These are phyloP conservation scores for Onychorhynchus coronatus DNA, from an alignment of 2,113 vertebrate species.

Conservation along the genomic window DNA sequence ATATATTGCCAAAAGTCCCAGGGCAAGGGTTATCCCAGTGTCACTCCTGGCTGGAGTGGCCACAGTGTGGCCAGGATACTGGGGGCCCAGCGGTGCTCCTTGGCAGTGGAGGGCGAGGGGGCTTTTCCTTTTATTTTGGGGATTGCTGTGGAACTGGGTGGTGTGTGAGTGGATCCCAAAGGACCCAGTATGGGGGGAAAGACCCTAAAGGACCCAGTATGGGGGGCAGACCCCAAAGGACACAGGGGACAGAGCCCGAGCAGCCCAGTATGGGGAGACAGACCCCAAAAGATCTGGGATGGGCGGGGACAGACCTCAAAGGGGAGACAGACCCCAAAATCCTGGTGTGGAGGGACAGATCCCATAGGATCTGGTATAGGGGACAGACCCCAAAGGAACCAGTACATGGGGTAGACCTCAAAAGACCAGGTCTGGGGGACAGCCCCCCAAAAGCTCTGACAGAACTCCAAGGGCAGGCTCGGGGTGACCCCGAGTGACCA, in stretches of 20 bases:
- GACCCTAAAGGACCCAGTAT: not conserved
- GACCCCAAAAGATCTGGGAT: not conserved
- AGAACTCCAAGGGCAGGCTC: not conserved
- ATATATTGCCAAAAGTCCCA: not conserved
- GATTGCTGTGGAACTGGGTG: rapidly evolving
- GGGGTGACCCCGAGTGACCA: not conserved
- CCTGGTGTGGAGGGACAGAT: not conserved
- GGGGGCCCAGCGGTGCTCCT: not conserved
- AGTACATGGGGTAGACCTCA: not conserved
- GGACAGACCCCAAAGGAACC: too few relatives aligned
- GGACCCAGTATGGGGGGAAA: not conserved
- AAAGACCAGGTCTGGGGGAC: not conserved
- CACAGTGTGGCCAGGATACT: not conserved
- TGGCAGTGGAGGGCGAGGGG: not conserved
- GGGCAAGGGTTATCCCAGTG: not conserved
- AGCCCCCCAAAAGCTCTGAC: too few relatives aligned
- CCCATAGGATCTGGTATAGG: not conserved
- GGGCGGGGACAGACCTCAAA: too few relatives aligned
- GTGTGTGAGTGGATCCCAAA: not conserved
- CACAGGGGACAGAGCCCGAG: not conserved
- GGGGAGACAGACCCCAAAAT: not conserved
- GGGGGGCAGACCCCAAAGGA: not conserved
- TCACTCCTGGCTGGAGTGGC: not conserved
- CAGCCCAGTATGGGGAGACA: not conserved
- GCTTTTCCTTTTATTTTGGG: not conserved